A percentile compares a stretch with the other conserved stretches of the same genome.
Evolutionary conservation across 2,888 invertebrate species (phyloP).

Genomic region (Sipha maydis): DNA sequence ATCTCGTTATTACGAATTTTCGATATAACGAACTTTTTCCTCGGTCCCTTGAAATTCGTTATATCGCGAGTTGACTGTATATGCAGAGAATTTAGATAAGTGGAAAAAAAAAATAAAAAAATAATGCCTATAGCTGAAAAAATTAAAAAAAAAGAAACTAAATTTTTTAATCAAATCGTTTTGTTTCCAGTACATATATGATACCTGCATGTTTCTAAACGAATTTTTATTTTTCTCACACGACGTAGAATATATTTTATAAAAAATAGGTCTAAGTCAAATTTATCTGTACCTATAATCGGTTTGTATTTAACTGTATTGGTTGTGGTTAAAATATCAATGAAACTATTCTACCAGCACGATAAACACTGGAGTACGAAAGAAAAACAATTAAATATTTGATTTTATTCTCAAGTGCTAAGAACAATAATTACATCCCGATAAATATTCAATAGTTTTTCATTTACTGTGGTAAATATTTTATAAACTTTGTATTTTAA

Average conservation of each 20-base stretch:
- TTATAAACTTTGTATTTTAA: neutral
- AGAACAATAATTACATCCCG: neutral
- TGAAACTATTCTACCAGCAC: neutral
- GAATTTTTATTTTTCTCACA: no score
- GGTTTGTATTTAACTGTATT: neutral
- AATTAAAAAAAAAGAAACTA: neutral
- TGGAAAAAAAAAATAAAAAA: neutral
- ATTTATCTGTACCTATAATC: neutral
- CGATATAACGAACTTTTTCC: no score
- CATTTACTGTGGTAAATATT: constrained; percentile 20
- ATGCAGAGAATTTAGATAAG: neutral
- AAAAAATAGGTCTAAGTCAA: neutral
- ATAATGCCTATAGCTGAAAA: neutral
- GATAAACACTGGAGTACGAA: neutral
- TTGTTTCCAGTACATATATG: neutral
- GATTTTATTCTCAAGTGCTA: neutral
- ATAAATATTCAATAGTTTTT: constrained; percentile 13
- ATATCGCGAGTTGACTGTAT: no score
- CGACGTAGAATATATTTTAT: no score
- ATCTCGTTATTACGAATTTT: no score
- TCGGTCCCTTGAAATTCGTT: no score
- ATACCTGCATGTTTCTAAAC: neutral
- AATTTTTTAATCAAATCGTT: neutral
- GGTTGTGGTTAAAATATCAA: neutral
- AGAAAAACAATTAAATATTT: constrained; percentile 37